Percentiles rank a stretch among this genome's conserved stretches.
phyloP scores from a whole-genome alignment of 2,888 invertebrate genomes.

The Euplexia lucipara region DNA sequence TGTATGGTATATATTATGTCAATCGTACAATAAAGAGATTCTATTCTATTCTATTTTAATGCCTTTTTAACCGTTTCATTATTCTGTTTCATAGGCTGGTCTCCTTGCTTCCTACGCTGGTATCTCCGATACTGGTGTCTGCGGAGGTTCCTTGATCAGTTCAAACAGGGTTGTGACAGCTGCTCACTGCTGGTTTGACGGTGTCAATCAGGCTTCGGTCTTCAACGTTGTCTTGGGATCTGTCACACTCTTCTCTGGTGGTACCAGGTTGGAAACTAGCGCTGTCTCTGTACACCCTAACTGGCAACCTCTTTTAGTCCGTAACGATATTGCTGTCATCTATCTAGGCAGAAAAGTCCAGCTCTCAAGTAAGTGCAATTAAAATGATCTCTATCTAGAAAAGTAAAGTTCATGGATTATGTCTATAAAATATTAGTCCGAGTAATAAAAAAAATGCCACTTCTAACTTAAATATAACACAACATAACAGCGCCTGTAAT shows the following conservation, averaged over 20 bases:
- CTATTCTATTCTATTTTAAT: too few relatives aligned
- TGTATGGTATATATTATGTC: too few relatives aligned
- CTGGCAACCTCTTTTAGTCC: slow-evolving; percentile 70
- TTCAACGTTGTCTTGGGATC: slow-evolving; percentile 77
- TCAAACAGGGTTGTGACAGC: slow-evolving; percentile 72
- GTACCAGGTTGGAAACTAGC: slow-evolving; percentile 69
- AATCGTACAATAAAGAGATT: too few relatives aligned
- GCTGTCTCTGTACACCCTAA: slow-evolving; percentile 69
- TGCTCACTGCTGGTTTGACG: slow-evolving; percentile 83
- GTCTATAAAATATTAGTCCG: too few relatives aligned
- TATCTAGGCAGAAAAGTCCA: slow-evolving; percentile 66
- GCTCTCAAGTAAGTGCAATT: slow-evolving; percentile 71
- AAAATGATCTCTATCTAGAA: too few relatives aligned
- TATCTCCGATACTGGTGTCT: slow-evolving; percentile 66
- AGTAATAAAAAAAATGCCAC: too few relatives aligned
- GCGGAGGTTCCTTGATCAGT: slow-evolving; percentile 76
- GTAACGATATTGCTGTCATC: slow-evolving; percentile 77
- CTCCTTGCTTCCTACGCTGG: slow-evolving; percentile 48
- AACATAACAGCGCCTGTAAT: too few relatives aligned
- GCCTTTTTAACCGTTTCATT: not conserved
- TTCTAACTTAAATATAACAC: too few relatives aligned
- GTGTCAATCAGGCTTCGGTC: slow-evolving; percentile 73
- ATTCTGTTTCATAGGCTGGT: slow-evolving; percentile 49
- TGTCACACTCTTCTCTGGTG: slow-evolving; percentile 71
- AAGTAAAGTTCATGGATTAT: too few relatives aligned